A percentile compares a stretch with the other conserved stretches of the same genome.
phyloP scores from a whole-genome alignment of 2,113 vertebrate species.

The Oreochromis niloticus region DNA sequence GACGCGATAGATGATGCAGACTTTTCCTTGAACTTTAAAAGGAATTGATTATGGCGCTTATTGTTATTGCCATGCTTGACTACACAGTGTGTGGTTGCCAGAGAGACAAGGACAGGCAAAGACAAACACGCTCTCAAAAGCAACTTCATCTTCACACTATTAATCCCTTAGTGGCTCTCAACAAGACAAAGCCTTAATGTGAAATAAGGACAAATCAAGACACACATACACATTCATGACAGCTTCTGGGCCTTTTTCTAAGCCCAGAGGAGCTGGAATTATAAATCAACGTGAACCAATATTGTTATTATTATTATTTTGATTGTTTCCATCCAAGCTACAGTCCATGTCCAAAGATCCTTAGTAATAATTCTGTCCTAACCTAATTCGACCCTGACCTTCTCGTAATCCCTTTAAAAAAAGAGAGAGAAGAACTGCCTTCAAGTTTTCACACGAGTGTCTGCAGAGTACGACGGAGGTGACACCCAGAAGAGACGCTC shows the following conservation, averaged over 20 bases:
- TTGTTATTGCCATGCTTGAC: slow-evolving; percentile 27
- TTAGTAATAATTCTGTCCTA: neutral
- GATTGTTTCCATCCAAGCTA: neutral
- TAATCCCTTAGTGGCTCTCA: slow-evolving; percentile 3
- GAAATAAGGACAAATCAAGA: slow-evolving; percentile 41
- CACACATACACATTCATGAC: slow-evolving; percentile 24
- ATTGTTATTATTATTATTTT: neutral
- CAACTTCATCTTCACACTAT: slow-evolving; percentile 1
- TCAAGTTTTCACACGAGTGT: slow-evolving; percentile 19
- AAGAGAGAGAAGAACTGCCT: neutral
- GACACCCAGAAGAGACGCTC: slow-evolving; percentile 31
- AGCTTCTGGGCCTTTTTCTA: slow-evolving; percentile 8
- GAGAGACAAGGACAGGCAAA: slow-evolving; percentile 10
- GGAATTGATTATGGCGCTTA: slow-evolving; percentile 17
- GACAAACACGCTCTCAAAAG: slow-evolving; percentile 7
- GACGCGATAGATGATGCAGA: slow-evolving; percentile 38
- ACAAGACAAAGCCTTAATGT: slow-evolving; percentile 8
- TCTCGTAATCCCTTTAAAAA: neutral
- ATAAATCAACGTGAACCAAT: slow-evolving; percentile 4
- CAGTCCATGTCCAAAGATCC: neutral
- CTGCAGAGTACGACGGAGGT: slow-evolving; percentile 24
- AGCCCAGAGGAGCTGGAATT: neutral
- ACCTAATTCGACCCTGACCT: neutral
- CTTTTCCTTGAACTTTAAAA: slow-evolving; percentile 25
- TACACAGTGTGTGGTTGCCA: slow-evolving; percentile 10